These are phyloP conservation scores for Epiblema foenella DNA, from an alignment of 2,888 invertebrate species.

Conservation along the genomic window DNA sequence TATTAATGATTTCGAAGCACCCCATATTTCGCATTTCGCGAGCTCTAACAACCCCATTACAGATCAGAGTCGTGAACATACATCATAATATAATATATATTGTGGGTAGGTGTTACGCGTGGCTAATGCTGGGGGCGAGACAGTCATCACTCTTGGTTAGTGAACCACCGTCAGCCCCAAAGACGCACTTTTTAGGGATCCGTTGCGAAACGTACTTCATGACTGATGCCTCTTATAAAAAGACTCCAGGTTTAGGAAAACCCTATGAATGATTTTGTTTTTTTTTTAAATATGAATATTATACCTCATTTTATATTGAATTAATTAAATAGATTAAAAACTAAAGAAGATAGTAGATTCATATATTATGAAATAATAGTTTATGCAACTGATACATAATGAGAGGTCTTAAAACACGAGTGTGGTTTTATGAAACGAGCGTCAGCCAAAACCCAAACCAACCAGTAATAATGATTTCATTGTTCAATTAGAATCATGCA, in stretches of 20 bases:
- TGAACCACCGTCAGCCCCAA: slow-evolving; percentile 63
- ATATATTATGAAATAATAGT: too few species aligned
- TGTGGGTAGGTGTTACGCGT: slow-evolving; percentile 61
- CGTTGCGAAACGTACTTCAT: slow-evolving; percentile 5
- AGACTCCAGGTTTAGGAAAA: background rate
- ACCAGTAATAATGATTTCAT: too few species aligned
- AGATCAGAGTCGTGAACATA: slow-evolving; percentile 19
- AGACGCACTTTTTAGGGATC: slow-evolving; percentile 68
- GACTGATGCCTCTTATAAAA: slow-evolving; percentile 27
- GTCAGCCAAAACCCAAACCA: too few species aligned
- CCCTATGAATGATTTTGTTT: too few species aligned
- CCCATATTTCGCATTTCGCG: slow-evolving; percentile 5
- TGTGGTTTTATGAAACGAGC: too few species aligned
- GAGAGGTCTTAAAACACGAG: too few species aligned
- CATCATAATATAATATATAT: slow-evolving; percentile 48
- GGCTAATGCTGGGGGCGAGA: slow-evolving; percentile 74
- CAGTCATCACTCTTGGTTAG: slow-evolving; percentile 81
- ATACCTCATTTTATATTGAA: background rate
- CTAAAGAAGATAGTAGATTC: too few species aligned
- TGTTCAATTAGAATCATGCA: too few species aligned
- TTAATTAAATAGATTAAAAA: too few species aligned
- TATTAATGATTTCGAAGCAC: background rate
- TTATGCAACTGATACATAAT: too few species aligned
- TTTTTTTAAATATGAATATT: background rate
- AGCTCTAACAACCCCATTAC: slow-evolving; percentile 19